Base-by-base conservation (phyloP, 2,888 invertebrate species). In the Cistogaster globosa region DNA sequence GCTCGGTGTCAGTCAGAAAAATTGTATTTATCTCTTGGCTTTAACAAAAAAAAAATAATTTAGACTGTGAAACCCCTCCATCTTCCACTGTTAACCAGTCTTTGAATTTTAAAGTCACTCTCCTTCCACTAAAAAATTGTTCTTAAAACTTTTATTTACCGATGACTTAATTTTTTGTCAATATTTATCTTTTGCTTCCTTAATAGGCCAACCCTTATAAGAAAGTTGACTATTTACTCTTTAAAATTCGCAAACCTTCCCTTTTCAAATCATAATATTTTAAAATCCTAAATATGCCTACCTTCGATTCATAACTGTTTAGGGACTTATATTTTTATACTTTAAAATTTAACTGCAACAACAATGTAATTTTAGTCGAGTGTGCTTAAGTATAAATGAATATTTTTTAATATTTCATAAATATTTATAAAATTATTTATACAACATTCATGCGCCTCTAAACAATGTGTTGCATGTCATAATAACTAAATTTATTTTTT, bases 381-480 rank as follows among this genome's bases (percentile, higher is more conserved):
- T 6, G 32, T 55, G 58, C 63, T 83, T 67, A 53, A 26, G 16
- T 42, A 55, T 53, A 32, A 58, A 58, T 53, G 18, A 81, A 74
- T 75, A 75, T 65, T 62, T 60, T 51, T 42, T 12, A 22, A 63
- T 48, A 57, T 82, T 69, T 71, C 20, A 78, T 68, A 48, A 62
- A 72, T 72, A 51, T 82, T 71, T 77, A 63, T 58, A 14, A 7
- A 57, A 58, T 58, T 80, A 74, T 80, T 80, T 72, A 72, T 67
- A 18, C 18, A 80, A 80, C n/a, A 26, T 63, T n/a, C 51, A 65
- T 57, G 55, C 62, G 55, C 18, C 38, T 32, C 32, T 12, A 55
- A 74, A 79, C 68, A 83, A 72, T 78, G 53, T 79, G 78, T 83
- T 79, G 78, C 79, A 83, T 83, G 78, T 62, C 48, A 55, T 60